phyloP scores from a whole-genome alignment of 2,888 invertebrate genomes.

The Drosophila ustulata region DNA sequence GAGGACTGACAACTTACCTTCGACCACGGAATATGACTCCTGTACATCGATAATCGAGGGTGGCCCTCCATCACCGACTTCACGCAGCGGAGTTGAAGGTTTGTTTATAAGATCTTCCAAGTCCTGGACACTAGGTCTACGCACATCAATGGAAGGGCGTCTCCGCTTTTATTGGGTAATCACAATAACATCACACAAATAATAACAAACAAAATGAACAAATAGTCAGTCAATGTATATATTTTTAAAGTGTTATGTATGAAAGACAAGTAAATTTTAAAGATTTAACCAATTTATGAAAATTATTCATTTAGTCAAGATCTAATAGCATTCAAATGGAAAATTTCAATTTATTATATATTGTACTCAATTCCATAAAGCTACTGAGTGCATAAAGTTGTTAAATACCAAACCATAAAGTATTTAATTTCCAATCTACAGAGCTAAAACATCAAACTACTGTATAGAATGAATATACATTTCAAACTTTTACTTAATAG shows the following conservation, averaged over 20 bases:
- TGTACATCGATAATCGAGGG: conserved; percentile 96
- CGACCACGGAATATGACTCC: conserved; percentile 97
- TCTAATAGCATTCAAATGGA: not conserved
- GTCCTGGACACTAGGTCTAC: conserved; percentile 95
- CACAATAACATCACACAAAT: conserved; percentile 17
- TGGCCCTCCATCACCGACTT: conserved; percentile 92
- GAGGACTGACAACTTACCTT: conserved; percentile 88
- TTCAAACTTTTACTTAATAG: not conserved
- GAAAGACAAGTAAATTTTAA: not conserved
- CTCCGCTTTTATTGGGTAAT: conserved; percentile 87
- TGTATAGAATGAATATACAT: not conserved
- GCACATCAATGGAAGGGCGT: conserved; percentile 95
- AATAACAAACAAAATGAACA: conserved; percentile 15
- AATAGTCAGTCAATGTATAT: conserved; percentile 4
- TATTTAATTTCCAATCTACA: not conserved
- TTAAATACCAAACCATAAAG: not conserved
- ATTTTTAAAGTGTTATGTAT: not conserved
- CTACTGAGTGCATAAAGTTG: not conserved
- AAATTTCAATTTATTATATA: not conserved
- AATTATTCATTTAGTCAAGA: not conserved
- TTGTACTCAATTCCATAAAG: not conserved
- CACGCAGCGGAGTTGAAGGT: conserved; percentile 94
- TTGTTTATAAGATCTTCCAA: conserved; percentile 96
- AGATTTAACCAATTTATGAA: not conserved
- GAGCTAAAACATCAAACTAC: not conserved